Evolutionary conservation across 2,113 vertebrate species (phyloP).

Genomic region (Hippocampus mohnikei): DNA sequence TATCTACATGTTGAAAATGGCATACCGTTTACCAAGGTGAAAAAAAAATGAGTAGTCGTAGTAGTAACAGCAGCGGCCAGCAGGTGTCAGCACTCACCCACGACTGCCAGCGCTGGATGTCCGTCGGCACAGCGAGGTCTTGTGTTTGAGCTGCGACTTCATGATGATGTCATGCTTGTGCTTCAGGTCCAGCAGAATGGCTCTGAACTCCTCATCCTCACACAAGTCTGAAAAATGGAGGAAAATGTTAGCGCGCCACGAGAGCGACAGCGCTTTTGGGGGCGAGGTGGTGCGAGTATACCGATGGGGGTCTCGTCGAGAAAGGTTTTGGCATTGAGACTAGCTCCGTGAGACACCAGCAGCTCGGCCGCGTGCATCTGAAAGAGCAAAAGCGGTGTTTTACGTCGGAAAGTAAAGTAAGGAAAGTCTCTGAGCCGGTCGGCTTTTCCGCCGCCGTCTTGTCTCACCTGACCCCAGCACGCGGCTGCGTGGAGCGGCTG

Average conservation of each 20-base stretch:
- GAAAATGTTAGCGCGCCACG: background rate
- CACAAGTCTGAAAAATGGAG: conserved; percentile 80
- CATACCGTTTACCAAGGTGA: too few relatives aligned
- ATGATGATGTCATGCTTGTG: conserved; percentile 97
- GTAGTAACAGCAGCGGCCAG: conserved; percentile 20
- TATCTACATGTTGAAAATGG: too few relatives aligned
- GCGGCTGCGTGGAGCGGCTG: conserved; percentile 94
- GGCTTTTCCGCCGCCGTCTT: conserved; percentile 26
- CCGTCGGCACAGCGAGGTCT: conserved; percentile 89
- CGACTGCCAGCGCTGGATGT: conserved; percentile 93
- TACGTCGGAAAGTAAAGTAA: background rate
- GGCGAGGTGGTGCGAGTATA: conserved; percentile 50
- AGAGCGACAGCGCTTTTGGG: background rate
- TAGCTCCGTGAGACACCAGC: conserved; percentile 91
- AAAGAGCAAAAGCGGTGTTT: conserved; percentile 15
- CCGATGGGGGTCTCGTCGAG: conserved; percentile 97
- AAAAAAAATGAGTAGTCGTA: background rate
- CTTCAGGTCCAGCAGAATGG: conserved; percentile 89
- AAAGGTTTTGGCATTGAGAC: conserved; percentile 88
- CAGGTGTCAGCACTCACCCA: conserved; percentile 80
- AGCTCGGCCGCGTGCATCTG: conserved; percentile 95
- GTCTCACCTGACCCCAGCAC: conserved; percentile 94
- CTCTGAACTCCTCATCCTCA: conserved; percentile 93
- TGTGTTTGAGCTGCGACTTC: conserved; percentile 96
- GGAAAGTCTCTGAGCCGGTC: background rate